Percentiles rank a stretch among this genome's conserved stretches.
Conservation (phyloP, 2,113 vertebrate species). For the Eleginops maclovinus region DNA sequence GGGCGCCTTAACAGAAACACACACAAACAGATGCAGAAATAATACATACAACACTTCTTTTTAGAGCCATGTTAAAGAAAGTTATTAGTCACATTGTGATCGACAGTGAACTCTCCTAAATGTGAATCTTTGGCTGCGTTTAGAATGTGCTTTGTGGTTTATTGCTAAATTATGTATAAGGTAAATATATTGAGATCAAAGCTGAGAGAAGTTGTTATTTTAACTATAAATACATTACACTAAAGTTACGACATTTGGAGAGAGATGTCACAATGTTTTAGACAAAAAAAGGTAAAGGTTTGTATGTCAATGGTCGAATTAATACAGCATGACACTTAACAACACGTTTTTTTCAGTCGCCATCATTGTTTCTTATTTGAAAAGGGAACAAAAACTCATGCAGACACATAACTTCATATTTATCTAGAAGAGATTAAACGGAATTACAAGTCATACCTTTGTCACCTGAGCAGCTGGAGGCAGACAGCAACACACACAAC, state of each 20-base stretch:
- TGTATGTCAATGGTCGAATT: not conserved
- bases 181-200: not conserved
- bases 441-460: conserved; percentile 39
- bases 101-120: not conserved
- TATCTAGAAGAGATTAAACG: not conserved
- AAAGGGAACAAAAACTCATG: not conserved
- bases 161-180: not conserved
- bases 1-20: conserved; percentile 12
- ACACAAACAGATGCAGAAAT: conserved; percentile 22
- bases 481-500: conserved; percentile 39
- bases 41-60: not conserved
- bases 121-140: not conserved
- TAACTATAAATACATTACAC: not conserved
- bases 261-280: not conserved
- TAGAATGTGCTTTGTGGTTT: not conserved
- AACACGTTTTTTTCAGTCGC: not conserved
- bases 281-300: not conserved
- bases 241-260: not conserved
- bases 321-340: not conserved
- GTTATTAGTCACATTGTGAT: not conserved
- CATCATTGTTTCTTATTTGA: not conserved
- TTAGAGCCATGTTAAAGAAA: not conserved
- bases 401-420: not conserved
- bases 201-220: not conserved
- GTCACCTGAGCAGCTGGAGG: conserved; percentile 35